Conservation (phyloP, 2,888 invertebrate species). For the Cancer borealis region DNA sequence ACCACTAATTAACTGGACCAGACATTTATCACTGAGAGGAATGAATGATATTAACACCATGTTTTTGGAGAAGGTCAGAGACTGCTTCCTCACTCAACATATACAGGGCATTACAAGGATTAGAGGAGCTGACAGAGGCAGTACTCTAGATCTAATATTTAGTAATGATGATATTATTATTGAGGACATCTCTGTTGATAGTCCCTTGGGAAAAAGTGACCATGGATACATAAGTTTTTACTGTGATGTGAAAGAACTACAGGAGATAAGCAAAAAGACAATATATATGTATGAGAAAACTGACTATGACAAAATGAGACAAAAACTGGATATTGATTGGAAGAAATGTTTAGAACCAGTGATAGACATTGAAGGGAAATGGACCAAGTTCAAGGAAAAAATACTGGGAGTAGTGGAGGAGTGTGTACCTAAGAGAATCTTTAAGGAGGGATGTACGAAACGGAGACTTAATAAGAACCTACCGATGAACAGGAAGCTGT, state of each 20-base stretch:
- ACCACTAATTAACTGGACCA: slow-evolving; percentile 12
- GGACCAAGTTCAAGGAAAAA: background rate
- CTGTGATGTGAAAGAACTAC: background rate
- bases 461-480: background rate
- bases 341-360: background rate
- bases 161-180: slow-evolving; percentile 23
- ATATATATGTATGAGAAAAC: slow-evolving; percentile 42
- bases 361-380: background rate
- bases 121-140: background rate
- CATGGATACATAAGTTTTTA: too few relatives aligned
- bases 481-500: slow-evolving; percentile 25
- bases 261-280: background rate
- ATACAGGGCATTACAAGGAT: too few relatives aligned
- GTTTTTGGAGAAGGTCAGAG: background rate
- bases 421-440: background rate
- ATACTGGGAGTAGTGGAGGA: background rate
- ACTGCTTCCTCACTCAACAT: too few relatives aligned
- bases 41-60: background rate
- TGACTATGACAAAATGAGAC: background rate
- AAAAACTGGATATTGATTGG: background rate
- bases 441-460: background rate
- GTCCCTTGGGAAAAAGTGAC: too few relatives aligned
- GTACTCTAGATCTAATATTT: background rate
- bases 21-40: background rate
- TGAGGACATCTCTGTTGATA: background rate